Conservation (phyloP, 1,140 invertebrate genomes). For the Drosophila serrata region DNA sequence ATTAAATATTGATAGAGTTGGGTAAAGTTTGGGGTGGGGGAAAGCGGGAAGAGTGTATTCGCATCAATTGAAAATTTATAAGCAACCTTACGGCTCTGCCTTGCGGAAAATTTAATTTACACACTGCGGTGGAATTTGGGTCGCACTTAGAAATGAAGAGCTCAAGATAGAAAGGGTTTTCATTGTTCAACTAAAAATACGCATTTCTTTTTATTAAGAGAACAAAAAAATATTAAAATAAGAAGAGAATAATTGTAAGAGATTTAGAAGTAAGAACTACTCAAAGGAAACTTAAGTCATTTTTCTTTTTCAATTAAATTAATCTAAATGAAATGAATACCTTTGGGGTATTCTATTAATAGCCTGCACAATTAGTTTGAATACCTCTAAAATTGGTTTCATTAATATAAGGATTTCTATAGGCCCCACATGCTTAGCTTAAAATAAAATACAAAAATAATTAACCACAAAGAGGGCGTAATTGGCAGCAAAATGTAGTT, state of each 20-base stretch:
- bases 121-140: conserved; percentile 44
- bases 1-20: conserved; percentile 79
- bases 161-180: not conserved
- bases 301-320: not conserved
- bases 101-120: conserved; percentile 72
- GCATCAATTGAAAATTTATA: conserved; percentile 78
- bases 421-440: not conserved
- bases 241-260: not conserved
- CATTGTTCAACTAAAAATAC: not conserved
- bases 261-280: not conserved
- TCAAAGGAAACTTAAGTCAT: not conserved
- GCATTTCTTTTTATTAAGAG: not conserved
- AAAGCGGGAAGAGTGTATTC: not conserved
- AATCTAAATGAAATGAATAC: not conserved
- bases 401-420: not conserved
- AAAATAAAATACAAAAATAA: not conserved
- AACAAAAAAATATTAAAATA: not conserved
- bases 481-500: not conserved
- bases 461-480: not conserved
- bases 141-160: conserved; percentile 15
- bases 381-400: too few relatives aligned
- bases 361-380: not conserved
- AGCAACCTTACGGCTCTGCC: conserved; percentile 15
- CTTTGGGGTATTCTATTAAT: not conserved
- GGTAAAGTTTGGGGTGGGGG: not conserved